Base-by-base conservation (phyloP, 2,888 invertebrate genomes). In the Sceliomorpha sp. region DNA sequence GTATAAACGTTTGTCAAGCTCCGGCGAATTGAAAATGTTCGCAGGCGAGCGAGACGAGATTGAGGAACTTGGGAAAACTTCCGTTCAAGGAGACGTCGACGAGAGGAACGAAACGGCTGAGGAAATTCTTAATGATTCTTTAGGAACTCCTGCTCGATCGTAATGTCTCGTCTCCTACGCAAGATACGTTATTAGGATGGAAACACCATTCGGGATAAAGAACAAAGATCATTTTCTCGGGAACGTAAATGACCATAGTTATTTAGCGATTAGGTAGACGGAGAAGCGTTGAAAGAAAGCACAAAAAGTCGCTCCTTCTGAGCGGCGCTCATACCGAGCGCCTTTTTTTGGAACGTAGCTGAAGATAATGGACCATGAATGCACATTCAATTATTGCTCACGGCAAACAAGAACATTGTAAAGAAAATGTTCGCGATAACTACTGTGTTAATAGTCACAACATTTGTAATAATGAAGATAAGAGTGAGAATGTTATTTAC, bases 201-300 rank as follows among this genome's bases (percentile, higher is more conserved):
- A 60, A 67, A 67, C 60, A 60, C 55, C 48, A 56, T 67, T 55
- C 32, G 32, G 55, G 20, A 50, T 56, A 56, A 69, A 63, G 48
- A 70, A 37, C 13, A 37, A 37, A 70, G 63, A 58, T 63, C 58
- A 63, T 63, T 63, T 63, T 31, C 59, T 58, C 39, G 34, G 32
- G 47, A 59, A 44, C 63, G 37, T 42, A 63, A 70, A 59, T 67
- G 58, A 53, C 47, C 45, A 60, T 81, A 80, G 84, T 85, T 85
- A 85, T 85, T 84, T 82, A 77, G 77, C 82, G 84, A 85, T 85
- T 85, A 85, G 80, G 77, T 70, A 47, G 64, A 78, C 66, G 72
- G 68, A 55, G 58, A 40, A 32, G 71, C 15, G 14, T 27, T 17
- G 26, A 56, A 45, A 45, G 37, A 50, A 48, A 58, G 12, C 51